phyloP scores from a whole-genome alignment of 2,888 invertebrate species.

The Brachylomia viminalis region DNA sequence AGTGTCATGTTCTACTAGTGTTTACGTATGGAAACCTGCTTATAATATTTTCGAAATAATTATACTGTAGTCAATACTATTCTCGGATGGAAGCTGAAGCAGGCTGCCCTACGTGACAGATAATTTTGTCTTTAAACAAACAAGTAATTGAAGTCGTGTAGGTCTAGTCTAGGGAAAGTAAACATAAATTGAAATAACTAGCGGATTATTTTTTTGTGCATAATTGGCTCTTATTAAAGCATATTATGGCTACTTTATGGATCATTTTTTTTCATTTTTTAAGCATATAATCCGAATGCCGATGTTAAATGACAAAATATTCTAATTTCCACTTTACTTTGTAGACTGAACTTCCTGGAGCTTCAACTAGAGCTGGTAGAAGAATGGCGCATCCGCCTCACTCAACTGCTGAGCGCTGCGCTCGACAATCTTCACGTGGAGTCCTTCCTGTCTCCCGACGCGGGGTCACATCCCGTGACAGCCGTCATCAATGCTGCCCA shows the following conservation, averaged over 20 bases:
- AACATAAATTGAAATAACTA: neutral
- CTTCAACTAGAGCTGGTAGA: slow-evolving; percentile 97
- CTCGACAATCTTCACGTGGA: slow-evolving; percentile 73
- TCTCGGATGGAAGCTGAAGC: neutral
- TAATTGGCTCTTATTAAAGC: neutral
- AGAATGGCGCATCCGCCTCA: slow-evolving; percentile 96
- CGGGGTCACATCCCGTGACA: slow-evolving; percentile 92
- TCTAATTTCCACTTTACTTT: slow-evolving; percentile 3
- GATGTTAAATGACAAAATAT: neutral
- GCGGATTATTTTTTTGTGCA: too few relatives aligned
- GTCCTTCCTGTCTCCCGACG: slow-evolving; percentile 75
- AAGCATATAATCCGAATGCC: neutral
- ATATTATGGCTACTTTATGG: neutral
- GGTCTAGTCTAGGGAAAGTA: neutral
- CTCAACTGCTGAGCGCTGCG: slow-evolving; percentile 92
- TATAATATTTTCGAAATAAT: neutral
- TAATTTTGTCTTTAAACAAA: neutral
- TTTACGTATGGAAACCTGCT: neutral
- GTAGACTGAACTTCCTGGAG: slow-evolving; percentile 95
- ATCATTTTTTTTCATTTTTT: neutral
- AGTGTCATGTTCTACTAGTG: neutral
- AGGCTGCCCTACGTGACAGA: neutral
- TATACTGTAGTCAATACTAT: neutral
- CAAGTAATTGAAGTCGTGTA: neutral
- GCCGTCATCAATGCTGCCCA: slow-evolving; percentile 87